Percentiles rank a stretch among this genome's conserved stretches.
These are phyloP conservation scores for Endomychus coccineus DNA, from an alignment of 2,888 invertebrate species.

Conservation along the genomic window DNA sequence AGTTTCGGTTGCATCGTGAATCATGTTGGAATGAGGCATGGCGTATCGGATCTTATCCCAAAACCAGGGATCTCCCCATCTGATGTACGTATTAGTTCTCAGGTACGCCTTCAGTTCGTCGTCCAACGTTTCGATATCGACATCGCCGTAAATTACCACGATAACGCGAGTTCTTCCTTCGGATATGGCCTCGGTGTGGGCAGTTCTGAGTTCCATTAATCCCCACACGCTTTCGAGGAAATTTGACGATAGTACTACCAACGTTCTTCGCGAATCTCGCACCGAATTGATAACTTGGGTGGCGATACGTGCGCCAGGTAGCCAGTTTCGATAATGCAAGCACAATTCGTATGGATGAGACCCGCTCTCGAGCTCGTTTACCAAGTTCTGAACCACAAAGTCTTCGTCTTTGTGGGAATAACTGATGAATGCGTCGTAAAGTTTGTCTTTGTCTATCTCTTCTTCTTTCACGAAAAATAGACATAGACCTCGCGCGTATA, in stretches of 20 bases:
- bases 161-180: constrained; percentile 65
- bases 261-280: constrained; percentile 60
- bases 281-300: constrained; percentile 65
- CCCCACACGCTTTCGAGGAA: constrained; percentile 72
- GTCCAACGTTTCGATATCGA: constrained; percentile 54
- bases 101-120: constrained; percentile 64
- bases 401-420: constrained; percentile 71
- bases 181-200: constrained; percentile 56
- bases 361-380: constrained; percentile 59
- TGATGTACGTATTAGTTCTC: constrained; percentile 69
- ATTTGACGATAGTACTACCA: constrained; percentile 62
- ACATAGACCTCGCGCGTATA: constrained; percentile 52
- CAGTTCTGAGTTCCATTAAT: constrained; percentile 65
- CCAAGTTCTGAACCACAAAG: constrained; percentile 57
- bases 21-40: constrained; percentile 62
- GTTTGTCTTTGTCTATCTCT: constrained; percentile 59
- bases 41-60: constrained; percentile 73
- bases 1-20: too few relatives aligned
- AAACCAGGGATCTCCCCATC: constrained; percentile 77
- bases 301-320: constrained; percentile 66
- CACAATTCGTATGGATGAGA: constrained; percentile 60
- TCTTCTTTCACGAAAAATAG: constrained; percentile 60
- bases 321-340: constrained; percentile 67
- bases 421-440: constrained; percentile 74
- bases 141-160: constrained; percentile 65